Base-by-base conservation (phyloP, 2,113 vertebrate species). In the Myrmophylax atrothorax region DNA sequence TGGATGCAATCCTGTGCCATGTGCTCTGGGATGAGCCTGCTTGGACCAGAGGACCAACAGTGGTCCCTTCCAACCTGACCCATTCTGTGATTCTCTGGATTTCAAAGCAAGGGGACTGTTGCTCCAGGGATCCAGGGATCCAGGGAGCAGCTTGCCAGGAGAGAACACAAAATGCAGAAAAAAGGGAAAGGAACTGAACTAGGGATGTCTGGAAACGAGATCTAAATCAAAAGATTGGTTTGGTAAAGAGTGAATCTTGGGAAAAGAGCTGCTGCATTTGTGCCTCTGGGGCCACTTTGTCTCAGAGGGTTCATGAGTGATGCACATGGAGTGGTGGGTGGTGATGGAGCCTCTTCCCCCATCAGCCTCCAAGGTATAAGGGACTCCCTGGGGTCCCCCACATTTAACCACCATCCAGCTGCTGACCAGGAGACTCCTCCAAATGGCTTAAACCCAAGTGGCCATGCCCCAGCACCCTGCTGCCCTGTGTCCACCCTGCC, bases 271-370 rank as follows among this genome's bases (percentile, higher is more conserved):
- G 2, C 1, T 31, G 9, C 7, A 18, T 15, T 69, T 4, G 3
- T 52, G 29, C 16, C n/a, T 18, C 44, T 42, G 14, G 56, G 33
- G 18, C 8, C 28, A 22, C 52, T 42, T 67, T 3, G 1, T 15
- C 37, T 1, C 0, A 4, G 42, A 33, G 8, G 23, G 24, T 18
- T 73, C 3, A 1, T 8, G 31, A 17, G 26, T 12, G 74, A 11
- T 35, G 50, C 38, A 20, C 2, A 1, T 0, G 2, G 31, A 38
- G 72, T 33, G 12, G 19, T 1, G 5, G 25, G 72, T 44, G 23
- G 35, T 1, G 55, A 42, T 29, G 80, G 70, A 86, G 29, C 33
- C 16, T 6, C 7, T 3, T 60, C 42, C 52, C 17, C 20, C 76
- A 18, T 3, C 53, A 68, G 42, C 19, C 22, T 11, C 9, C 1